These are phyloP conservation scores for Matsumurasca onukii DNA, from an alignment of 1,140 invertebrate species.

Conservation along the genomic window DNA sequence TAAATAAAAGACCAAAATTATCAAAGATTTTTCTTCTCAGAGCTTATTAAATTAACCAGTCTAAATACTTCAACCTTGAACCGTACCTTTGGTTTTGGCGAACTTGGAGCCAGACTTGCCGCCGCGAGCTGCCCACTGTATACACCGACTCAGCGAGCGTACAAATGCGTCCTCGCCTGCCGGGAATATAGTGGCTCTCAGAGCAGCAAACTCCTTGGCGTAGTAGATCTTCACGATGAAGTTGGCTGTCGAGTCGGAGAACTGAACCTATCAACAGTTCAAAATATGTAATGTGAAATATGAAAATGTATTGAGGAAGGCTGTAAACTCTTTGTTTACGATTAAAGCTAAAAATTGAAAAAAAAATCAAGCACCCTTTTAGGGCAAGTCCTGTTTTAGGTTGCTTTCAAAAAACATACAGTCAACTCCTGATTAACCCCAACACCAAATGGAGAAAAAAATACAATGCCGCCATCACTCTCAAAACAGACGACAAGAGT, in stretches of 20 bases:
- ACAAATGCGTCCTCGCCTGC: slow-evolving; percentile 72
- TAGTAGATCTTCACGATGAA: slow-evolving; percentile 86
- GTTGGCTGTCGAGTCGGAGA: slow-evolving; percentile 68
- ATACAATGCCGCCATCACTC: too few relatives aligned
- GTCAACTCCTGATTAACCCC: too few relatives aligned
- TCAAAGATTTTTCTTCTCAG: too few relatives aligned
- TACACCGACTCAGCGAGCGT: slow-evolving; percentile 84
- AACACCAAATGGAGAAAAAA: too few relatives aligned
- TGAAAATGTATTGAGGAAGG: background rate
- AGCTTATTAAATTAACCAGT: too few relatives aligned
- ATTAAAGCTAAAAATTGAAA: too few relatives aligned
- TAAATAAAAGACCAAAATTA: too few relatives aligned
- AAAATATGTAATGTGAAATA: background rate
- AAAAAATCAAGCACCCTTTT: too few relatives aligned
- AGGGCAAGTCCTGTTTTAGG: too few relatives aligned
- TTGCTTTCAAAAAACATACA: too few relatives aligned
- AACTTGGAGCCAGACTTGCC: slow-evolving; percentile 97
- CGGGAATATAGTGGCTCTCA: slow-evolving; percentile 70
- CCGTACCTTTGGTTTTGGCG: slow-evolving; percentile 84
- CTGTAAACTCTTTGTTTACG: background rate
- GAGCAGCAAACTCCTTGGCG: slow-evolving; percentile 79
- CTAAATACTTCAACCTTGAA: too few relatives aligned
- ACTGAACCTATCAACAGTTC: slow-evolving; percentile 61
- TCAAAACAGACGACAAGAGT: too few relatives aligned
- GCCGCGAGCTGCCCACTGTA: slow-evolving; percentile 91